Percentiles rank a stretch among this genome's conserved stretches.
phyloP scores from a whole-genome alignment of 1,140 invertebrate genomes.

The Drosophila rhopaloa region DNA sequence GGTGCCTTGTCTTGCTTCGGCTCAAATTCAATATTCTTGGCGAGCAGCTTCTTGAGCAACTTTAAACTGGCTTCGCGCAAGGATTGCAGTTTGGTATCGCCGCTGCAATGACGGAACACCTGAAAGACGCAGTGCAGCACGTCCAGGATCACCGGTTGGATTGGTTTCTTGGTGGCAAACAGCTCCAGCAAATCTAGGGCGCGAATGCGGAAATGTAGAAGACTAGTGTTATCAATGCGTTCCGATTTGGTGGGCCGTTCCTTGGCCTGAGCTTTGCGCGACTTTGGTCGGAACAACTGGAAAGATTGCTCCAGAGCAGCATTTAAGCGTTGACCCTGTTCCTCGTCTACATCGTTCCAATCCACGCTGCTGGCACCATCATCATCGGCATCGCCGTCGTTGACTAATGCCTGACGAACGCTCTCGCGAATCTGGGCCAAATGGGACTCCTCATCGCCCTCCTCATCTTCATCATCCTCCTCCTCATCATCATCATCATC shows the following conservation, averaged over 20 bases:
- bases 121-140: constrained; percentile 33
- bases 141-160: constrained; percentile 38
- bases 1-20: neutral
- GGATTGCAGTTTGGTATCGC: constrained; percentile 27
- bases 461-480: constrained; percentile 8
- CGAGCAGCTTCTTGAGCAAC: constrained; percentile 34
- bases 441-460: constrained; percentile 14
- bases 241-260: constrained; percentile 56
- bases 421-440: constrained; percentile 54
- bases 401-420: constrained; percentile 50
- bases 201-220: constrained; percentile 64
- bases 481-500: constrained; percentile 18
- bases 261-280: constrained; percentile 26
- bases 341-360: constrained; percentile 90
- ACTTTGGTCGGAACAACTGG: constrained; percentile 86
- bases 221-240: constrained; percentile 50
- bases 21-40: constrained; percentile 11
- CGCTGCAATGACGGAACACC: constrained; percentile 14
- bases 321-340: constrained; percentile 90
- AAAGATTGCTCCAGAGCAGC: constrained; percentile 89
- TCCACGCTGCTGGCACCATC: constrained; percentile 87
- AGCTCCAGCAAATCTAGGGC: constrained; percentile 54
- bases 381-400: constrained; percentile 13
- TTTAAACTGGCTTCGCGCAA: constrained; percentile 54
- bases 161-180: constrained; percentile 25